Evolutionary conservation across 2,113 vertebrate species (phyloP).

Genomic region (Burhinus oedicnemus): DNA sequence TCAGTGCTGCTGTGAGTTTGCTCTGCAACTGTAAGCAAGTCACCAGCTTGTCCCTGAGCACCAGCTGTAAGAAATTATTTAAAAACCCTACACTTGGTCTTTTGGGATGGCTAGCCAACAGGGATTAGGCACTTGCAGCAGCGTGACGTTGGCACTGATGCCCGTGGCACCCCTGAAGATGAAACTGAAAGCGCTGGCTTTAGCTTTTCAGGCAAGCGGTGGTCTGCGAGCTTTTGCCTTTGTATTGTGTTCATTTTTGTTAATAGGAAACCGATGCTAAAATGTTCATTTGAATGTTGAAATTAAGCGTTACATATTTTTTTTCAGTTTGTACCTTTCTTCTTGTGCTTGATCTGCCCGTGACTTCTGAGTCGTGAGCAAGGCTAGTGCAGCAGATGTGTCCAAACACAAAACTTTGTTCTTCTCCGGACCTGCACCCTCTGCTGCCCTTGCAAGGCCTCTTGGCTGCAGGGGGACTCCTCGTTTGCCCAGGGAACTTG

Average conservation of each 20-base stretch:
- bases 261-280: neutral
- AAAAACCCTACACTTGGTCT: accelerated
- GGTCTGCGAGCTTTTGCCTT: neutral
- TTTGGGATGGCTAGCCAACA: neutral
- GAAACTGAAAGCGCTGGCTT: neutral
- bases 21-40: neutral
- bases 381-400: neutral
- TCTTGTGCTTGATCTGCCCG: accelerated
- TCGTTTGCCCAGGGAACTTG: neutral
- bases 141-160: neutral
- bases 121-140: neutral
- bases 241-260: neutral
- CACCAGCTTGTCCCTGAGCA: neutral
- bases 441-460: neutral
- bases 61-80: neutral
- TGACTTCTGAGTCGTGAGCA: neutral
- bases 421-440: neutral
- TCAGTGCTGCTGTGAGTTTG: neutral
- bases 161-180: neutral
- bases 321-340: neutral
- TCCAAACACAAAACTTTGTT: neutral
- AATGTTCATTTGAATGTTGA: neutral
- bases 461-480: neutral
- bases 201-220: too few species aligned
- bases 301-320: neutral